These are phyloP conservation scores for Trypoxylus dichotomus DNA, from an alignment of 1,140 invertebrate species.

Conservation along the genomic window DNA sequence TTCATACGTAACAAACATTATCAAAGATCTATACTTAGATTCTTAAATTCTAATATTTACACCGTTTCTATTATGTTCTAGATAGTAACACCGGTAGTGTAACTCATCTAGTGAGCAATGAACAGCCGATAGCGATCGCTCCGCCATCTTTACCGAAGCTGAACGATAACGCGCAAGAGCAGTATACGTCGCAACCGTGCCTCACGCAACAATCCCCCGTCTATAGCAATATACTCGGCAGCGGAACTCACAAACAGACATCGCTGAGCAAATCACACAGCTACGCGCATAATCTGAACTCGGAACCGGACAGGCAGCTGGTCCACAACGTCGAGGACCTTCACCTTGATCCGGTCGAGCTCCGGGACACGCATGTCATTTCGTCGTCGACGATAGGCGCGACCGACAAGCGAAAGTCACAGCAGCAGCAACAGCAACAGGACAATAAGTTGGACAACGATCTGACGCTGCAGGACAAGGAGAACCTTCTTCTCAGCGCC, in stretches of 20 bases:
- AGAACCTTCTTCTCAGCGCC: conserved; percentile 55
- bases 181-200: conserved; percentile 50
- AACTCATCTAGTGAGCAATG: conserved; percentile 64
- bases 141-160: conserved; percentile 54
- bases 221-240: conserved; percentile 47
- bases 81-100: conserved; percentile 67
- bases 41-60: too few species aligned
- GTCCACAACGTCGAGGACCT: conserved; percentile 43
- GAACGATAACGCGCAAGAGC: conserved; percentile 52
- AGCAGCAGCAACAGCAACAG: conserved; percentile 32
- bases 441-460: conserved; percentile 48
- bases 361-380: conserved; percentile 43
- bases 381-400: conserved; percentile 3
- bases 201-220: conserved; percentile 48
- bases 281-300: conserved; percentile 46
- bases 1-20: too few species aligned
- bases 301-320: conserved; percentile 28
- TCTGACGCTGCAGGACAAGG: conserved; percentile 50
- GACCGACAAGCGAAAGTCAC: conserved; percentile 29
- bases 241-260: conserved; percentile 23
- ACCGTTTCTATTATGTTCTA: conserved; percentile 45
- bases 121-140: conserved; percentile 62
- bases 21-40: too few species aligned
- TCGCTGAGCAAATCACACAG: conserved; percentile 44
- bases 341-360: conserved; percentile 49